These are phyloP conservation scores for Anthonomus grandis DNA, from an alignment of 1,140 invertebrate species.

Conservation along the genomic window DNA sequence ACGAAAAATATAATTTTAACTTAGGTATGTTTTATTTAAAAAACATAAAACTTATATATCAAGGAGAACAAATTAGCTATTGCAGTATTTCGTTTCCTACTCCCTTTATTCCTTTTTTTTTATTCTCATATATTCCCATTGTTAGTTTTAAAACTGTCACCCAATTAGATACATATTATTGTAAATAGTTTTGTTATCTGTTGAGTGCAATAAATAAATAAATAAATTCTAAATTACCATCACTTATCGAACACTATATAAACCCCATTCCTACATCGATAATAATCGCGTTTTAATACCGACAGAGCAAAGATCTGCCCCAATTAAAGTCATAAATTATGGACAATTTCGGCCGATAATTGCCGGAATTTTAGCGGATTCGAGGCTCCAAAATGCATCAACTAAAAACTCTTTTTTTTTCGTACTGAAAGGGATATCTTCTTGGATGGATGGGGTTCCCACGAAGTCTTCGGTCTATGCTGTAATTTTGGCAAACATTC, in stretches of 20 bases:
- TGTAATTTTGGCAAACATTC: constrained; percentile 22
- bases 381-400: constrained; percentile 17
- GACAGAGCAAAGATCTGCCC: constrained; percentile 3
- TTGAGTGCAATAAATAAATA: too few species aligned
- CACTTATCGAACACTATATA: not conserved
- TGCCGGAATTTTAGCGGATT: constrained; percentile 22
- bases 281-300: constrained; percentile 18
- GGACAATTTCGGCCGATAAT: constrained; percentile 24
- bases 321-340: constrained; percentile 27
- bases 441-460: constrained; percentile 3
- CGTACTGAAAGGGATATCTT: constrained; percentile 1
- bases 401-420: constrained; percentile 14
- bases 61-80: too few species aligned
- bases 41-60: too few species aligned
- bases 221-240: too few species aligned
- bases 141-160: too few species aligned
- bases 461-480: constrained; percentile 20
- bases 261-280: not conserved
- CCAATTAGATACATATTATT: too few species aligned
- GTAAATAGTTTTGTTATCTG: too few species aligned
- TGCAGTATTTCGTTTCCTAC: too few species aligned
- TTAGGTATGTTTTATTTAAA: too few species aligned
- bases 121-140: too few species aligned
- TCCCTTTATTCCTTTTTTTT: too few species aligned
- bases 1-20: too few species aligned